Evolutionary conservation across 2,888 invertebrate species (phyloP).

Genomic region (Agriopis aurantiaria): DNA sequence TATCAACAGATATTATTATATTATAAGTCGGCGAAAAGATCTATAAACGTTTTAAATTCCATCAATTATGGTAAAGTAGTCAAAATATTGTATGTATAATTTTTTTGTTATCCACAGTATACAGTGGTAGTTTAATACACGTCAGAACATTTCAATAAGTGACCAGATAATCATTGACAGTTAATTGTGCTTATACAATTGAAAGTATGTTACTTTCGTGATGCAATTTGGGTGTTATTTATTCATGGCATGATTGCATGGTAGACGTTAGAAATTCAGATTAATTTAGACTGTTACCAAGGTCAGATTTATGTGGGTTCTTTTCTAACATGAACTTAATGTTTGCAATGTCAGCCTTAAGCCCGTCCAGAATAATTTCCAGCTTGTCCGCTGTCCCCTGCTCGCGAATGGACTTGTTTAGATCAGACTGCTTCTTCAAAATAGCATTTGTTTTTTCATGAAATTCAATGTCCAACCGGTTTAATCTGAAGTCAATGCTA

Average conservation of each 20-base stretch:
- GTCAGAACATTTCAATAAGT: background rate
- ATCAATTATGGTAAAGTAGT: background rate
- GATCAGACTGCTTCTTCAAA: slow-evolving; percentile 67
- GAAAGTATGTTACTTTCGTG: background rate
- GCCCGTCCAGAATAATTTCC: slow-evolving; percentile 55
- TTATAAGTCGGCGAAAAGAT: background rate
- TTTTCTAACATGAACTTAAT: slow-evolving; percentile 65
- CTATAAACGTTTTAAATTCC: background rate
- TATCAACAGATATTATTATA: background rate
- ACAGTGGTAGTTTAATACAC: background rate
- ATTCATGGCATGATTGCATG: background rate
- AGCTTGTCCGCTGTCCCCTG: slow-evolving; percentile 57
- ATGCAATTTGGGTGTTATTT: background rate
- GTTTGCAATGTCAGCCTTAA: slow-evolving; percentile 62
- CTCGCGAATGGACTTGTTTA: slow-evolving; percentile 54
- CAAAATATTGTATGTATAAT: background rate
- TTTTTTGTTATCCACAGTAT: background rate
- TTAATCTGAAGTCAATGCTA: slow-evolving; percentile 75
- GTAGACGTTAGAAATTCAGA: background rate
- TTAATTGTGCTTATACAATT: background rate
- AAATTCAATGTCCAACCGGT: slow-evolving; percentile 77
- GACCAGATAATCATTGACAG: background rate
- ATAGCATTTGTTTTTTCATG: slow-evolving; percentile 78
- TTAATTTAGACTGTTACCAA: slow-evolving; percentile 41
- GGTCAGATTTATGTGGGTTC: slow-evolving; percentile 35